Evolutionary conservation across 2,113 vertebrate genomes (phyloP).

Genomic region (Callipepla californica): DNA sequence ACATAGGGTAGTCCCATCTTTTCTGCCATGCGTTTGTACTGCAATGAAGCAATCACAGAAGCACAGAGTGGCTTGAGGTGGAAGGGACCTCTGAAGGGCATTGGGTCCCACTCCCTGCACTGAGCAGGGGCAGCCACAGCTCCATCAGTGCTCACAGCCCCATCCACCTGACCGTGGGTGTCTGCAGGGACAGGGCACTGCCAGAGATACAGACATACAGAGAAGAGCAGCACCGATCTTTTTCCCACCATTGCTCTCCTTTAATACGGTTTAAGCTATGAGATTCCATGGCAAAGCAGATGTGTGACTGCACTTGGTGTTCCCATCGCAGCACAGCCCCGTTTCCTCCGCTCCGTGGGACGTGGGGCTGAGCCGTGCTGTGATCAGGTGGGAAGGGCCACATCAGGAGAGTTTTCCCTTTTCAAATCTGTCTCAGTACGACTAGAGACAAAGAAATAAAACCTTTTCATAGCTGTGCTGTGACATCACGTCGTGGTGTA

Average conservation of each 20-base stretch:
- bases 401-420: not conserved
- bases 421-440: not conserved
- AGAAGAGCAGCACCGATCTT: not conserved
- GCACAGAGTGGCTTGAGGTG: too few relatives aligned
- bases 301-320: not conserved
- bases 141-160: too few relatives aligned
- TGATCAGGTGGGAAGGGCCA: not conserved
- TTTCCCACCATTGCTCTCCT: not conserved
- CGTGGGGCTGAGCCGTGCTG: not conserved
- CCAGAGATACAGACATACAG: not conserved
- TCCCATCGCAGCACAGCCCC: not conserved
- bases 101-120: too few relatives aligned
- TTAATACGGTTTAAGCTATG: not conserved
- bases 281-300: not conserved
- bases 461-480: not conserved
- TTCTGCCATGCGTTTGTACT: not conserved
- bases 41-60: not conserved
- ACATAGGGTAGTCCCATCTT: rapidly evolving
- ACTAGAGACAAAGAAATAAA: not conserved
- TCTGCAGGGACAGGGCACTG: too few relatives aligned
- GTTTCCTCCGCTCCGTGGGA: not conserved
- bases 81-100: too few relatives aligned
- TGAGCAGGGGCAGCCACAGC: too few relatives aligned
- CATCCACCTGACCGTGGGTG: too few relatives aligned
- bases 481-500: not conserved